Evolutionary conservation across 2,888 invertebrate genomes (phyloP).

Genomic region (Lasius platythorax): DNA sequence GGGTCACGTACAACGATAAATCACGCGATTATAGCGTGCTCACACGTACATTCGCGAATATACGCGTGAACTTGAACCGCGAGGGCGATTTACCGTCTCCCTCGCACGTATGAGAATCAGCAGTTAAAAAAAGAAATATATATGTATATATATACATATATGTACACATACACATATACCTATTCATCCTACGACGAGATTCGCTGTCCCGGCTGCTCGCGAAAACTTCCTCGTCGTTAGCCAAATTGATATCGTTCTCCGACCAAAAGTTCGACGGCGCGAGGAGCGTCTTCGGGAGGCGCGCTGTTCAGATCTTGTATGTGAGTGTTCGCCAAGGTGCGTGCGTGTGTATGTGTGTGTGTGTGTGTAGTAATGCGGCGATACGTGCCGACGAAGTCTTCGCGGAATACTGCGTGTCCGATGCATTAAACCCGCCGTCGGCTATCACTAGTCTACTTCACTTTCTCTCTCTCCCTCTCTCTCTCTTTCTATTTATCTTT

Average conservation of each 20-base stretch:
- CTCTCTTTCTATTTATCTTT: not conserved
- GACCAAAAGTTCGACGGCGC: conserved; percentile 64
- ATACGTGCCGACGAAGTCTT: conserved; percentile 12
- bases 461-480: not conserved
- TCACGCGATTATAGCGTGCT: conserved; percentile 67
- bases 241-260: conserved; percentile 79
- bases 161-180: conserved; percentile 16
- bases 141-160: conserved; percentile 43
- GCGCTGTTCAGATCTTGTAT: conserved; percentile 4
- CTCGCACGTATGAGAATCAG: conserved; percentile 2
- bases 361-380: not conserved
- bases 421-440: conserved; percentile 25
- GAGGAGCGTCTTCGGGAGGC: conserved; percentile 42
- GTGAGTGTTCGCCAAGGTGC: not conserved
- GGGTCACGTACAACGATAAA: conserved; percentile 75
- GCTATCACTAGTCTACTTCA: not conserved
- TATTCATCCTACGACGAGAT: conserved; percentile 47
- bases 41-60: conserved; percentile 31
- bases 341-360: not conserved
- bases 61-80: conserved; percentile 51
- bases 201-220: conserved; percentile 21
- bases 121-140: conserved; percentile 32
- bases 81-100: not conserved
- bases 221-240: conserved; percentile 74
- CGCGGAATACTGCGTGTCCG: not conserved